Percentiles rank a stretch among this genome's conserved stretches.
Evolutionary conservation across 1,140 invertebrate species (phyloP).

Genomic region (Halesus radiatus): DNA sequence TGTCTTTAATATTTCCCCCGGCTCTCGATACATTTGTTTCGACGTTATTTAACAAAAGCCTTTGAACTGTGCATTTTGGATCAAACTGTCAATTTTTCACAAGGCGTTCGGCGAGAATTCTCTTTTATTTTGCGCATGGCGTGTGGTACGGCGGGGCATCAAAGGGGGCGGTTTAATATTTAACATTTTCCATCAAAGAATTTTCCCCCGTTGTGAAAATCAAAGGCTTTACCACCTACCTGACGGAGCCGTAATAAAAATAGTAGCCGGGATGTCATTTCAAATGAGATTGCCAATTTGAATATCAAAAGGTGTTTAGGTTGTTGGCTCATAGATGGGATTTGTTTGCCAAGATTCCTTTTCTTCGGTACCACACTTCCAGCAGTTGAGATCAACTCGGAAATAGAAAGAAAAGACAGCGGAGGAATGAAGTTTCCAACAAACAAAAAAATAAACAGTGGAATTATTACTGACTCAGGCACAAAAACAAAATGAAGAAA

Average conservation of each 20-base stretch:
- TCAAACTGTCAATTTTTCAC: constrained; percentile 51
- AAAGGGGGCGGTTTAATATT: constrained; percentile 50
- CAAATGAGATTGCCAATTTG: constrained; percentile 57
- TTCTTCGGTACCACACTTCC: not conserved
- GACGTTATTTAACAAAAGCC: constrained; percentile 57
- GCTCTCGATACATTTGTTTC: constrained; percentile 52
- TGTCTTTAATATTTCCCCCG: constrained; percentile 25
- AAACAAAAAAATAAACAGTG: too few species aligned
- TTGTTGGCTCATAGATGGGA: constrained; percentile 43
- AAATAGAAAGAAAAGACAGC: not conserved
- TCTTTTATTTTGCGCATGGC: constrained; percentile 42
- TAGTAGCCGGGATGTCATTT: constrained; percentile 54
- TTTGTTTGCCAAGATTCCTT: constrained; percentile 35
- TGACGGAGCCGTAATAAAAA: constrained; percentile 45
- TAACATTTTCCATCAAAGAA: constrained; percentile 56
- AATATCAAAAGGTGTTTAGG: constrained; percentile 56
- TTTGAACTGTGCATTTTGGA: constrained; percentile 52
- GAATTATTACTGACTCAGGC: too few species aligned
- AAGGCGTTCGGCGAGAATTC: constrained; percentile 36
- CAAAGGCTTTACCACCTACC: constrained; percentile 27
- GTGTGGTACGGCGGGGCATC: constrained; percentile 43
- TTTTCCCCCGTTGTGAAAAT: constrained; percentile 24
- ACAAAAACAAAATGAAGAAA: too few species aligned
- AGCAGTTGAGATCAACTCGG: not conserved
- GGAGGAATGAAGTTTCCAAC: too few species aligned